Conservation (phyloP, 2,888 invertebrate species). For the Drosophila subsilvestris region DNA sequence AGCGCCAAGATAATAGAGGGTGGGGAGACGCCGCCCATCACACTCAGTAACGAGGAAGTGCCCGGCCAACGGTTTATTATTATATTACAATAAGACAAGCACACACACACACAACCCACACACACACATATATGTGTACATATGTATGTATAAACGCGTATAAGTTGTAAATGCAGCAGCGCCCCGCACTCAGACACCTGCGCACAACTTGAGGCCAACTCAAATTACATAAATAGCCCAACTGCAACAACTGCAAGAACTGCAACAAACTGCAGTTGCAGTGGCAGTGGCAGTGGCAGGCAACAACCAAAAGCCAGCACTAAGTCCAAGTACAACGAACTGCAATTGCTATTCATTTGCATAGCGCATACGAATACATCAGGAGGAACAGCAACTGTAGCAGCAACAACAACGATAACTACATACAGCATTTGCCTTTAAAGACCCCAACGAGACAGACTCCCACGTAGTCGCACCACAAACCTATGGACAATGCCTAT, state of each 20-base stretch:
- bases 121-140: constrained; percentile 18
- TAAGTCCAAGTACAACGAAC: constrained; percentile 69
- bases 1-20: constrained; percentile 46
- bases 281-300: neutral
- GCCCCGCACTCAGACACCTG: constrained; percentile 40
- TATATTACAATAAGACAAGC: constrained; percentile 57
- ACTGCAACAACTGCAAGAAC: constrained; percentile 1
- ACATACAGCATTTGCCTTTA: constrained; percentile 51
- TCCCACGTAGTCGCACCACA: constrained; percentile 64
- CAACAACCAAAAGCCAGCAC: constrained; percentile 17
- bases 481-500: constrained; percentile 84
- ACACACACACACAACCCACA: constrained; percentile 5
- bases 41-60: constrained; percentile 60
- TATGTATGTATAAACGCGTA: constrained; percentile 6
- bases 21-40: neutral
- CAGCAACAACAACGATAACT: constrained; percentile 24
- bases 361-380: constrained; percentile 40
- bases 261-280: too few species aligned
- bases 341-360: constrained; percentile 64
- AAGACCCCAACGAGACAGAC: constrained; percentile 67
- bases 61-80: constrained; percentile 70
- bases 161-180: neutral
- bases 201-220: constrained; percentile 59
- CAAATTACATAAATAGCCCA: constrained; percentile 75
- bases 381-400: constrained; percentile 32